Conservation (phyloP, 2,888 invertebrate genomes). For the Emmelina monodactyla region DNA sequence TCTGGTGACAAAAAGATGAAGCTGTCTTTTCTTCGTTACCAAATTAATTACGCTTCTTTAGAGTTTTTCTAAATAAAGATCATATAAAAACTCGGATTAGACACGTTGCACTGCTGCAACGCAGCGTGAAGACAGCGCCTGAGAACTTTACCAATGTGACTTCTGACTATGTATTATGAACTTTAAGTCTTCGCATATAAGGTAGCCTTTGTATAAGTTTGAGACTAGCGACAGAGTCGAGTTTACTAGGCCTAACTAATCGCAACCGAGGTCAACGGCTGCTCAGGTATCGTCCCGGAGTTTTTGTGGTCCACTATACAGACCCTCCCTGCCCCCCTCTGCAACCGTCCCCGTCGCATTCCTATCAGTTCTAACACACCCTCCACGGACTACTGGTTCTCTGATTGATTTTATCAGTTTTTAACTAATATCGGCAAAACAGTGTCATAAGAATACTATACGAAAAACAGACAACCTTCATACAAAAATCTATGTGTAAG, state of each 20-base stretch:
- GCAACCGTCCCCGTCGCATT: slow-evolving; percentile 17
- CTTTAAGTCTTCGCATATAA: neutral
- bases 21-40: neutral
- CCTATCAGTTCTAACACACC: slow-evolving; percentile 1
- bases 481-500: neutral
- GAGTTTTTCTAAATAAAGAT: neutral
- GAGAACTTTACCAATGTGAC: too few relatives aligned
- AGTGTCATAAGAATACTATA: too few relatives aligned
- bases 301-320: slow-evolving; percentile 34
- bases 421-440: neutral
- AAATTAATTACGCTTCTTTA: slow-evolving; percentile 1
- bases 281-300: slow-evolving; percentile 49
- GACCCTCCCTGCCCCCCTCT: slow-evolving; percentile 24
- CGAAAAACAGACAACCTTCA: too few relatives aligned
- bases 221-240: neutral
- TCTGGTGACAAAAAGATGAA: too few relatives aligned
- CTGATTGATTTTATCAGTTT: slow-evolving; percentile 28
- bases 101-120: slow-evolving; percentile 31
- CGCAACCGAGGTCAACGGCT: slow-evolving; percentile 52
- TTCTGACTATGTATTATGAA: neutral
- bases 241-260: slow-evolving; percentile 22
- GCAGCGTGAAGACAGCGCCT: slow-evolving; percentile 24
- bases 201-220: neutral
- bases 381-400: neutral
- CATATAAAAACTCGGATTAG: slow-evolving; percentile 23